phyloP scores from a whole-genome alignment of 2,888 invertebrate species.

The Leucoptera coffeella region DNA sequence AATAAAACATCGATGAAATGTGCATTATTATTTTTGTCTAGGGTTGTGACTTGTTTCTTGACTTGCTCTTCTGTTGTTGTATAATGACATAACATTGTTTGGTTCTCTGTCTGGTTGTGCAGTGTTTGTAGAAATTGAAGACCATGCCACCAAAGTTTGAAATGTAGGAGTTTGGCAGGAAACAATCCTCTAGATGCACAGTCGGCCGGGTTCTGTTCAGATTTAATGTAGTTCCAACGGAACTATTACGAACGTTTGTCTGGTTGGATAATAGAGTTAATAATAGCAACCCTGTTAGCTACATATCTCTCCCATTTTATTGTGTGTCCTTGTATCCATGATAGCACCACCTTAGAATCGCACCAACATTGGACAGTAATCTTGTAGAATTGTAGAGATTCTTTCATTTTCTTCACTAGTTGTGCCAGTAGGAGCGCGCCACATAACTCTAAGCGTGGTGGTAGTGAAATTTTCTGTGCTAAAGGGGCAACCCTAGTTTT shows the following conservation, averaged over 20 bases:
- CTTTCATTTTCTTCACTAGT: background rate
- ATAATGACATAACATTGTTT: background rate
- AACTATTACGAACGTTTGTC: no score
- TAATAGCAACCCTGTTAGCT: conserved; percentile 1
- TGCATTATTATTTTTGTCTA: background rate
- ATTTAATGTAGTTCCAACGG: conserved; percentile 1
- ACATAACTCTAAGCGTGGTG: conserved; percentile 1
- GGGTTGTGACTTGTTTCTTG: background rate
- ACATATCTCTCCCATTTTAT: conserved; percentile 1
- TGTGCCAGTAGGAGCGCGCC: background rate
- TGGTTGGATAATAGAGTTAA: no score
- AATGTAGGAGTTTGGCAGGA: conserved; percentile 1
- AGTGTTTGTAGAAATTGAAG: conserved; percentile 1
- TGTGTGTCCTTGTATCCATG: conserved; percentile 1
- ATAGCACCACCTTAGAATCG: conserved; percentile 2
- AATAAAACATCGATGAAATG: background rate
- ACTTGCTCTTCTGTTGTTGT: background rate
- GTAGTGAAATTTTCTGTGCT: background rate
- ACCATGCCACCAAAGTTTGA: conserved; percentile 2
- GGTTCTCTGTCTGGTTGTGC: background rate
- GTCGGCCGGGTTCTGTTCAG: conserved; percentile 1
- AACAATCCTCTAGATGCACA: conserved; percentile 1
- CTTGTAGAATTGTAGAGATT: background rate
- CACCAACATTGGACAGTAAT: background rate
- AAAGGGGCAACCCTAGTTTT: background rate